A percentile compares a stretch with the other conserved stretches of the same genome.
Conservation (phyloP, 2,797 vertebrate species). For the Argyrosomus regius region DNA sequence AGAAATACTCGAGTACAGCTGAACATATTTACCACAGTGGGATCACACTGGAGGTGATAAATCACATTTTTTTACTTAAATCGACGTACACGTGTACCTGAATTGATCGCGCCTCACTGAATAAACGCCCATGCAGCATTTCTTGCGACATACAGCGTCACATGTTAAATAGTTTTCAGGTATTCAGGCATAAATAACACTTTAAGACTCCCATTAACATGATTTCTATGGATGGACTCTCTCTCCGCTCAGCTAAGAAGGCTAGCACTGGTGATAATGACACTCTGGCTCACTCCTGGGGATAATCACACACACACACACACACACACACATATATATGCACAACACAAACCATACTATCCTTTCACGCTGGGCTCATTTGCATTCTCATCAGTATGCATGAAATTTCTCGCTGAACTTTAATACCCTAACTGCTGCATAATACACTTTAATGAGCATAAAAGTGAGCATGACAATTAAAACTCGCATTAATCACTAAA, state of each 20-base stretch:
- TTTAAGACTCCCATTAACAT: conserved; percentile 61
- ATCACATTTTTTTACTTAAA: too few species aligned
- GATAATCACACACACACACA: conserved; percentile 72
- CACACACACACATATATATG: conserved; percentile 20
- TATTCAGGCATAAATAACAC: conserved; percentile 52
- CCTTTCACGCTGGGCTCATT: conserved; percentile 87
- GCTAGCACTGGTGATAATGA: conserved; percentile 79
- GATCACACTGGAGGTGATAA: too few species aligned
- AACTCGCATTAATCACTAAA: conserved; percentile 91
- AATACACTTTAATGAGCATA: conserved; percentile 89
- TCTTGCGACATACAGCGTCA: conserved; percentile 20
- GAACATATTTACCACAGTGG: too few species aligned
- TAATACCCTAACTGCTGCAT: conserved; percentile 90
- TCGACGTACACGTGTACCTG: background rate
- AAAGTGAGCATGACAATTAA: conserved; percentile 92
- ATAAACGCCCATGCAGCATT: conserved; percentile 17
- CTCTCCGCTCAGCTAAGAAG: conserved; percentile 69
- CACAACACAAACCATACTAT: conserved; percentile 79
- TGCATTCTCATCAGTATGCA: conserved; percentile 93
- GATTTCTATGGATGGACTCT: conserved; percentile 77
- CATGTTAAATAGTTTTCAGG: conserved; percentile 43
- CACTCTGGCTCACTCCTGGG: conserved; percentile 83
- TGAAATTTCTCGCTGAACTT: conserved; percentile 92
- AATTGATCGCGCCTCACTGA: conserved; percentile 6
- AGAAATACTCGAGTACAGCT: too few species aligned